These are phyloP conservation scores for Heterodera filipjevi DNA, from an alignment of 2,888 invertebrate species.

Conservation along the genomic window DNA sequence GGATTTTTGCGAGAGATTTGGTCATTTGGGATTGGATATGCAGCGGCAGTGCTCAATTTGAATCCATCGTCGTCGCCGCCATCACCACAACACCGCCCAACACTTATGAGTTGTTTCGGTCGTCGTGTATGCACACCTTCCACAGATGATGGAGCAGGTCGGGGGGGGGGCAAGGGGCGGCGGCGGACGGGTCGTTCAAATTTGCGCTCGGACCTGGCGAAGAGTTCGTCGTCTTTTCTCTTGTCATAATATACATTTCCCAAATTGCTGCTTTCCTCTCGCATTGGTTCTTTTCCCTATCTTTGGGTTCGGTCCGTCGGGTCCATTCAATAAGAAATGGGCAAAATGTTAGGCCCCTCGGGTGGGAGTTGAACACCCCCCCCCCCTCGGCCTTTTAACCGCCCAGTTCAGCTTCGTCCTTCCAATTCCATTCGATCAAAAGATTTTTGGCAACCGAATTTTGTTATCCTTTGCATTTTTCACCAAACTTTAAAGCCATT, in stretches of 20 bases:
- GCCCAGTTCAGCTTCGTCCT: no score
- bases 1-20: conserved; percentile 12
- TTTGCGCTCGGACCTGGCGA: background rate
- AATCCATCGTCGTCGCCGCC: background rate
- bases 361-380: no score
- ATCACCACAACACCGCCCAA: conserved; percentile 6
- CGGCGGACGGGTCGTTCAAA: background rate
- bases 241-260: background rate
- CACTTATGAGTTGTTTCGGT: conserved; percentile 7
- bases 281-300: background rate
- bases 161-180: background rate
- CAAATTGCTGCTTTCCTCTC: conserved; percentile 3
- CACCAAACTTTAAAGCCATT: background rate
- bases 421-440: background rate
- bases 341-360: no score
- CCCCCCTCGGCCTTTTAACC: no score
- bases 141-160: background rate
- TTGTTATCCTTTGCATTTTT: background rate
- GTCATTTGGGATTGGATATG: background rate
- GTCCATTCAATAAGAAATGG: background rate
- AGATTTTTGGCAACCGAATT: background rate
- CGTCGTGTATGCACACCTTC: conserved; percentile 9
- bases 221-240: background rate
- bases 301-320: background rate
- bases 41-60: background rate